phyloP scores from a whole-genome alignment of 1,140 invertebrate species.

The Leptopilina clavipes region DNA sequence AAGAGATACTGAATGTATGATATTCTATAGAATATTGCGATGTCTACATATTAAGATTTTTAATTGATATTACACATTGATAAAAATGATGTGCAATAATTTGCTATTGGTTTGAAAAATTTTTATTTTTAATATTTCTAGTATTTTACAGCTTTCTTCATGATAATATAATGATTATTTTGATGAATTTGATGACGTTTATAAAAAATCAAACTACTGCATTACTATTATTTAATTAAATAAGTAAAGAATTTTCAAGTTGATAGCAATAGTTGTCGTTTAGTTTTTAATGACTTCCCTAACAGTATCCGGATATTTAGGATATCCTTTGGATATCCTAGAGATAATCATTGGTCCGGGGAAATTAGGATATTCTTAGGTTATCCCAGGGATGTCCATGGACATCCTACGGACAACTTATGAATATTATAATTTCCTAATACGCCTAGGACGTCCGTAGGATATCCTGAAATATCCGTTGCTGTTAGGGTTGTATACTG shows the following conservation, averaged over 20 bases:
- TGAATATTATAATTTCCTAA: too few species aligned
- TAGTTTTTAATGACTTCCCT: background rate
- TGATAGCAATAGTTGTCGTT: background rate
- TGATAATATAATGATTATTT: background rate
- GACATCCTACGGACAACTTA: too few species aligned
- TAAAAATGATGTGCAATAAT: background rate
- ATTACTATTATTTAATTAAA: background rate
- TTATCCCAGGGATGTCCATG: too few species aligned
- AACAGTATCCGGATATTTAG: too few species aligned
- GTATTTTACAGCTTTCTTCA: background rate
- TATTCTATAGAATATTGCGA: constrained; percentile 6
- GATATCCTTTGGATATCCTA: too few species aligned
- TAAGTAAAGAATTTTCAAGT: background rate
- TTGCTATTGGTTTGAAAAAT: background rate
- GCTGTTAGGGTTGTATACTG: too few species aligned
- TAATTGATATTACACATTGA: background rate
- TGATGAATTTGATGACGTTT: background rate
- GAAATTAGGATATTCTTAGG: too few species aligned
- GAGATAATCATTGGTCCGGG: too few species aligned
- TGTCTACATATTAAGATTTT: background rate
- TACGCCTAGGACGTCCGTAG: too few species aligned
- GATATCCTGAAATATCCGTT: too few species aligned
- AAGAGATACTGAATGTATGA: background rate
- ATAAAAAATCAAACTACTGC: background rate
- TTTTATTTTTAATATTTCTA: background rate